Conservation (phyloP, 2,888 invertebrate genomes). For the Oxystoma pomonae region DNA sequence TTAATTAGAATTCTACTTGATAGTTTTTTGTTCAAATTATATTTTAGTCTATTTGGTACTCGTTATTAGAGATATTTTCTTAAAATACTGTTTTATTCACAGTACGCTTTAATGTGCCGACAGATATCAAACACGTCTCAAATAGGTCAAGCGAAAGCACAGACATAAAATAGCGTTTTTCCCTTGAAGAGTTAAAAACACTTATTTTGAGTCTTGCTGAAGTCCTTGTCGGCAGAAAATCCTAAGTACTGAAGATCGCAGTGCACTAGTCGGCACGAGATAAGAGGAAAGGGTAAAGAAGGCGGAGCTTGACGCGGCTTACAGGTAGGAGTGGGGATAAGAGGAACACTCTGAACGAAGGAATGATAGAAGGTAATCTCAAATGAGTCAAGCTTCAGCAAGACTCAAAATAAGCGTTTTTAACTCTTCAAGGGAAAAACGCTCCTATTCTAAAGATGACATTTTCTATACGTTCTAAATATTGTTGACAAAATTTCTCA, state of each 20-base stretch:
- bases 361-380: background rate
- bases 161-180: conserved; percentile 6
- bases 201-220: conserved; percentile 1
- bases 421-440: conserved; percentile 9
- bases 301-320: no score
- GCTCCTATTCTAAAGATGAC: no score
- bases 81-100: conserved; percentile 6
- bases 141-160: conserved; percentile 3
- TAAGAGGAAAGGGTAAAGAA: no score
- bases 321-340: no score
- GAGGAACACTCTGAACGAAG: background rate
- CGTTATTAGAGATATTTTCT: background rate
- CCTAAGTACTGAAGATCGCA: background rate
- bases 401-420: conserved; percentile 2
- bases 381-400: conserved; percentile 3
- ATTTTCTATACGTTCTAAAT: no score
- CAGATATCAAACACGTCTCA: conserved; percentile 15
- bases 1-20: no score
- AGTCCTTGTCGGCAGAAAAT: background rate
- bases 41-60: no score
- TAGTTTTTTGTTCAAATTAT: no score
- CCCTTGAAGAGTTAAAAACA: conserved; percentile 6
- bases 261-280: background rate
- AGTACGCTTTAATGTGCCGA: conserved; percentile 13
- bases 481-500: no score